phyloP scores from a whole-genome alignment of 2,888 invertebrate genomes.

The Spisula solida region DNA sequence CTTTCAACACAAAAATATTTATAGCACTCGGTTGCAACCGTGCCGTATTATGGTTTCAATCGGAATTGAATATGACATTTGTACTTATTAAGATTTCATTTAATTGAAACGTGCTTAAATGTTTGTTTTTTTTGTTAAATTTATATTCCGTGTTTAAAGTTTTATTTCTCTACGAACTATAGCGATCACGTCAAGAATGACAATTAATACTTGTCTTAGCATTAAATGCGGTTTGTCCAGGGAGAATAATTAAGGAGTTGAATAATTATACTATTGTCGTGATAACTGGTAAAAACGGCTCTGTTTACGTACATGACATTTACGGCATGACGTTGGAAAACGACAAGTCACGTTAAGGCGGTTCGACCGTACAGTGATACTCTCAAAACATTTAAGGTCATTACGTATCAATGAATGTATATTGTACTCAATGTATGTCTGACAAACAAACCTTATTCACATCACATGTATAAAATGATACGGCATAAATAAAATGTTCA shows the following conservation, averaged over 20 bases:
- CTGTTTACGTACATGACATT: not conserved
- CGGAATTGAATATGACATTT: too few species aligned
- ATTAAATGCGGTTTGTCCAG: too few species aligned
- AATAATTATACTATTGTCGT: not conserved
- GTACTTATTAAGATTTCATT: too few species aligned
- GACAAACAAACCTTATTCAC: not conserved
- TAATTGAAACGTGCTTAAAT: too few species aligned
- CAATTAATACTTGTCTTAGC: too few species aligned
- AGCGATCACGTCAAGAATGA: not conserved
- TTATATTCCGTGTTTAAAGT: not conserved
- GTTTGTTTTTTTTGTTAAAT: not conserved
- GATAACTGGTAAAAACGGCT: not conserved
- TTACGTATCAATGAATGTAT: not conserved
- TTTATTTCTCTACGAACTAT: not conserved
- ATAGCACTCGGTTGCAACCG: too few species aligned
- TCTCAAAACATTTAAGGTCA: not conserved
- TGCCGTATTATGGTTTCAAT: too few species aligned
- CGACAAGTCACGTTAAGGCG: not conserved
- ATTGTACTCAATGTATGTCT: not conserved
- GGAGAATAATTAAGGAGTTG: not conserved
- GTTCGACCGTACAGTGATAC: not conserved
- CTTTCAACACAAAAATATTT: too few species aligned
- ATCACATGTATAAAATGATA: not conserved
- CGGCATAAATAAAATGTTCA: not conserved
- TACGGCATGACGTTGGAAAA: not conserved